A percentile compares a stretch with the other conserved stretches of the same genome.
Evolutionary conservation across 2,113 vertebrate species (phyloP).

Genomic region (Ursus arctos): DNA sequence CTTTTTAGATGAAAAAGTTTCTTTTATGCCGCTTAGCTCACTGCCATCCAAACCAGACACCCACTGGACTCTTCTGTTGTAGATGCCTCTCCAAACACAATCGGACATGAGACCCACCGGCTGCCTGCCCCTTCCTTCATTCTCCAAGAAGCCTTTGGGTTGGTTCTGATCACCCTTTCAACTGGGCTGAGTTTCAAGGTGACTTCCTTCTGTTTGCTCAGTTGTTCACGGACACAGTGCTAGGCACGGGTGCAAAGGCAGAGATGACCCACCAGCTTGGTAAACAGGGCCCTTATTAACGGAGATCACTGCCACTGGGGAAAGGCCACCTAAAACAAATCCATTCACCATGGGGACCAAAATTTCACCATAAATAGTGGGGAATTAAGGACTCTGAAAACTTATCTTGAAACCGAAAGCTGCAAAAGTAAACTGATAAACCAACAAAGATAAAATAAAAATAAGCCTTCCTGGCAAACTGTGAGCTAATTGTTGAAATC

Average conservation of each 20-base stretch:
- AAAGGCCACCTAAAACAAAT: not conserved
- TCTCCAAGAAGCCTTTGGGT: not conserved
- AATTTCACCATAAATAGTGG: not conserved
- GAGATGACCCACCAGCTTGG: not conserved
- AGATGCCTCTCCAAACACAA: not conserved
- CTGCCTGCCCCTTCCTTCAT: not conserved
- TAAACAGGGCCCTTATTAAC: not conserved
- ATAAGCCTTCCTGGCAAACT: not conserved
- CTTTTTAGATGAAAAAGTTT: not conserved
- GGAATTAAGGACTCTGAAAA: not conserved
- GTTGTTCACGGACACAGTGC: not conserved
- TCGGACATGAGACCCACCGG: not conserved
- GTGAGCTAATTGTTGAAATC: not conserved
- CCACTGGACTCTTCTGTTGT: not conserved
- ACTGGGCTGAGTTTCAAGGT: not conserved
- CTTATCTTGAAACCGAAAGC: not conserved
- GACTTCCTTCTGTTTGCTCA: not conserved
- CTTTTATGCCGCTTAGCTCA: not conserved
- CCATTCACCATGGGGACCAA: not conserved
- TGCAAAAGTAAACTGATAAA: not conserved
- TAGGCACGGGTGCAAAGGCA: not conserved
- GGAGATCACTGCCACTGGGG: not conserved
- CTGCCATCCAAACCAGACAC: not conserved
- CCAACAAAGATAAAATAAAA: not conserved
- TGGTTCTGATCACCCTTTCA: not conserved